Percentiles rank a stretch among this genome's conserved stretches.
These are phyloP conservation scores for Amphimallon solstitiale DNA, from an alignment of 2,888 invertebrate genomes.

Conservation along the genomic window DNA sequence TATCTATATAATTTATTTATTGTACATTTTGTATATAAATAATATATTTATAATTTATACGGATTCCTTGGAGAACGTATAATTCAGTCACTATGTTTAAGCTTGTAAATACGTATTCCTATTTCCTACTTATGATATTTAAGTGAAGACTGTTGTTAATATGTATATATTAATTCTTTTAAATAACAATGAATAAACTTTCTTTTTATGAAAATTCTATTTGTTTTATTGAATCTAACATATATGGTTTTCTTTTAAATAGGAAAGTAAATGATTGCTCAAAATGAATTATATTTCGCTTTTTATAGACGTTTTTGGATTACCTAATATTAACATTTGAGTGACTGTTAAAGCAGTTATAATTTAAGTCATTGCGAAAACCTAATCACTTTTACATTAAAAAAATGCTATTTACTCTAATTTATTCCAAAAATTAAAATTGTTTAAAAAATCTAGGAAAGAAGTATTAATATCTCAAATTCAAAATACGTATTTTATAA, in stretches of 20 bases:
- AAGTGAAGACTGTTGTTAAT: slow-evolving; percentile 59
- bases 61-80: slow-evolving; percentile 50
- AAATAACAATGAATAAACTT: slow-evolving; percentile 38
- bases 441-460: too few species aligned
- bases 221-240: slow-evolving; percentile 10
- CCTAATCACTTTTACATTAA: too few species aligned
- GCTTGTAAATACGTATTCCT: slow-evolving; percentile 22
- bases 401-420: too few species aligned
- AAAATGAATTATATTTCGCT: too few species aligned
- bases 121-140: slow-evolving; percentile 31
- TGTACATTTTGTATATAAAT: slow-evolving; percentile 30
- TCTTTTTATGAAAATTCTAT: slow-evolving; percentile 36
- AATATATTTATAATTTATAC: slow-evolving; percentile 19
- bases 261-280: too few species aligned
- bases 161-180: slow-evolving; percentile 56
- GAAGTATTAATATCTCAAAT: too few species aligned
- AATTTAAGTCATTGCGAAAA: too few species aligned
- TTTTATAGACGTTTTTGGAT: too few species aligned
- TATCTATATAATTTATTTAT: slow-evolving; percentile 9
- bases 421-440: too few species aligned
- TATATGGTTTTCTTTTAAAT: not conserved
- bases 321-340: too few species aligned
- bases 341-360: too few species aligned
- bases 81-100: slow-evolving; percentile 61
- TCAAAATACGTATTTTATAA: too few species aligned